Evolutionary conservation across 2,888 invertebrate genomes (phyloP), one percentile per base, ranked within the genome.

Genomic region (Frankliniella intonsa): DNA sequence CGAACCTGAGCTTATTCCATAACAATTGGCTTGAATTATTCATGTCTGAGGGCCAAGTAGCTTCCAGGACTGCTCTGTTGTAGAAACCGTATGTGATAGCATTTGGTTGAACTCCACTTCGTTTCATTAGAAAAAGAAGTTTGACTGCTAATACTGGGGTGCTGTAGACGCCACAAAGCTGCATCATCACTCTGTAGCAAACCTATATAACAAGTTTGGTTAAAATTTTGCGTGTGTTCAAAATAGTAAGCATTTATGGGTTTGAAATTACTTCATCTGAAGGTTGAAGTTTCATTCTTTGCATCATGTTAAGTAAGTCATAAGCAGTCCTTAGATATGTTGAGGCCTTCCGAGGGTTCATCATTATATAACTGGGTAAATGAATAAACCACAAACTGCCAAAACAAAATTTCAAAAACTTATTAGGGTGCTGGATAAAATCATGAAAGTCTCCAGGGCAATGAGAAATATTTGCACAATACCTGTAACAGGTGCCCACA

Each of bases 171-270:
- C 99, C 98, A 89, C 99, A 99, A 49, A 99, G 90, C 88, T 99
- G 98, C 96, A 99, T 98, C 93, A 99, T 95, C 81, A 98, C 95
- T 83, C 99, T 92, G 88, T 98, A 99, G 89, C 99, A 99, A 81
- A 99, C 96, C 94, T 93, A 85, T 9, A 83, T 22, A 82, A n/a
- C 50, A 49, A 80, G 49, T 22, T 62, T 65, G 3, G 3, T n/a
- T 65, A 62, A 65, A 62, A 69, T 19, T 50, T 69, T n/a, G 19
- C 17, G 5, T 81, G n/a, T 3, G 50, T n/a, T 49, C 50, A 81
- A 3, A 2, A 25, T 25, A 3, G 80, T n/a, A 7, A 80, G 25
- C 14, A 3, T 79, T 27, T 81, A 17, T 65, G 19, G 25, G 22
- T 25, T 38, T 38, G 3, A 38, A 38, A 38, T 38, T 86, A 94